Base-by-base conservation (phyloP, 2,888 invertebrate genomes). In the Malacosoma neustria region DNA sequence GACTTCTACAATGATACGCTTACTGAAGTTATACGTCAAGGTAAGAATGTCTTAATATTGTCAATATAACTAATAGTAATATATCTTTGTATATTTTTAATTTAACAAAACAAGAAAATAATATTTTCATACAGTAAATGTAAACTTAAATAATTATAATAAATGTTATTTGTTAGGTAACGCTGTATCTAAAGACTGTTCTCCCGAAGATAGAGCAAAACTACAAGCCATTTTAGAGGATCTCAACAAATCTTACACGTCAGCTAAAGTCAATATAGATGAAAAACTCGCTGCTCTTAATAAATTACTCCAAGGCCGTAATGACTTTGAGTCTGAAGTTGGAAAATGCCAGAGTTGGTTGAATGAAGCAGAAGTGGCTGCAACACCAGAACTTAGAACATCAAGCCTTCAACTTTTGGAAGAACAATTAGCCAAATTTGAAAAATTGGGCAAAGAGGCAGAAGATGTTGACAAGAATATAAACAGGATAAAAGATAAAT, bases 301-400 rank as follows among this genome's bases (percentile, higher is more conserved):
- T 30, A 93, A 93, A 72, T 82, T 94, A 7, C 75, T 95, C 7
- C 91, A 92, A 66, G 91, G 92, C 9, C 89, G 97, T 42, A 93
- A 90, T 57, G 89, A 92, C 33, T 95, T 96, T 54, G 97, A 98
- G 73, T 88, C 88, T 32, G 92, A 94, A 42, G 87, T 94, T 34
- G 92, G 93, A 39, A 91, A 92, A 55, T 92, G 95, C 61, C 91
- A 93, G 46, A 91, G 93, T 53, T 98, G 97, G 97, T 84, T 97
- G 30, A 93, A 94, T 50, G 94, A 97, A 76, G 95, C 95, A 14
- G 96, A 97, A 72, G 93, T 94, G 1, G 93, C 94, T 2, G 92
- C 94, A 1, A 92, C 93, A 6, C 90, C 92, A 22, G 95, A 96
- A 58, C 82, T 96, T 3, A 89, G 94, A 32, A 90, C 93, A 12